phyloP scores from a whole-genome alignment of 2,113 vertebrate genomes.

The Tricholaema leucomelas region DNA sequence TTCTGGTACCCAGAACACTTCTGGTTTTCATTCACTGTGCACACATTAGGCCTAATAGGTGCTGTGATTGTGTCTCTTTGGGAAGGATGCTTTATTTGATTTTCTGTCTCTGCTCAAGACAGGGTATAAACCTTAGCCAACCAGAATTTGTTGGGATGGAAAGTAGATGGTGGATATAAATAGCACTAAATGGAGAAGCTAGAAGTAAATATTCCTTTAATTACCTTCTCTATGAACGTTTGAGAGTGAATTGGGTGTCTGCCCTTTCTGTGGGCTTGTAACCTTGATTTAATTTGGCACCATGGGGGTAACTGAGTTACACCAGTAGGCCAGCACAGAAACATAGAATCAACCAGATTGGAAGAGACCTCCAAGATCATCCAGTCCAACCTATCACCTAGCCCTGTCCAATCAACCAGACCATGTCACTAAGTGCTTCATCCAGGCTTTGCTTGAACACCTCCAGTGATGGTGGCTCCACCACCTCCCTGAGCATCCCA shows the following conservation, averaged over 20 bases:
- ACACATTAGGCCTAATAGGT: fast-evolving
- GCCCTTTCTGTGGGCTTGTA: neutral
- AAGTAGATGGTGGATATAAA: neutral
- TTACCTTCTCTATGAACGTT: neutral
- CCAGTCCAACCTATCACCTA: too few relatives aligned
- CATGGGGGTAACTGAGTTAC: neutral
- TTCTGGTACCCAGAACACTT: neutral
- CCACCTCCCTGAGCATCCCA: too few relatives aligned
- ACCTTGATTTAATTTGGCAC: neutral
- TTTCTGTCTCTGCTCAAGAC: neutral
- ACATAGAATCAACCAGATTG: too few relatives aligned
- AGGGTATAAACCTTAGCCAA: neutral
- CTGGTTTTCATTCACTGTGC: neutral
- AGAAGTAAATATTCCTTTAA: neutral
- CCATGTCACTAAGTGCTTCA: too few relatives aligned
- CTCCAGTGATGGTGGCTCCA: too few relatives aligned
- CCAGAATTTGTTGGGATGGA: neutral
- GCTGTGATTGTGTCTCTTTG: neutral
- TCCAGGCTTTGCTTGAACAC: too few relatives aligned
- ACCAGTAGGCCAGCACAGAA: neutral
- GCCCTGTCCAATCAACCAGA: too few relatives aligned
- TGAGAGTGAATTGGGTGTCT: neutral
- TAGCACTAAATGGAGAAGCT: neutral
- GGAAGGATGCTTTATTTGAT: neutral
- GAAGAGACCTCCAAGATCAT: too few relatives aligned